Percentiles rank a stretch among this genome's conserved stretches.
Conservation (phyloP, 2,797 vertebrate genomes). For the Dipus sagitta region DNA sequence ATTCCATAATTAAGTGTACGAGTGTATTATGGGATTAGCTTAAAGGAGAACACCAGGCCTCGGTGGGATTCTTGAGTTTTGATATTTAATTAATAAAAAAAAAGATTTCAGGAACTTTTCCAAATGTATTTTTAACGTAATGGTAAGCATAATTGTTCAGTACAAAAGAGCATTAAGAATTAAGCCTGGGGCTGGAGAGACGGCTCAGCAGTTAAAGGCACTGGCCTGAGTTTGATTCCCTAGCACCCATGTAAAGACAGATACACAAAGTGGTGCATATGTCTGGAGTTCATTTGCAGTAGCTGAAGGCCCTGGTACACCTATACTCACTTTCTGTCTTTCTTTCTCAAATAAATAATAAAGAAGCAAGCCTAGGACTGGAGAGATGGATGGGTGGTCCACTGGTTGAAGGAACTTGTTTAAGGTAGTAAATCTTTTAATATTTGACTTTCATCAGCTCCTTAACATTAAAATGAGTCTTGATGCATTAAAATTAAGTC, state of each 20-base stretch:
- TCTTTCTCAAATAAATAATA: too few relatives aligned
- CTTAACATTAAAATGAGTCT: conserved; percentile 6
- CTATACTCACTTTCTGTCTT: too few relatives aligned
- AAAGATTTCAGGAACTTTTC: conserved; percentile 54
- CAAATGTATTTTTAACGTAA: conserved; percentile 4
- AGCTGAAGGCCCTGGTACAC: too few relatives aligned
- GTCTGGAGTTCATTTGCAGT: too few relatives aligned
- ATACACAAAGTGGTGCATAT: too few relatives aligned
- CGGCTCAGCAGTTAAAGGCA: too few relatives aligned
- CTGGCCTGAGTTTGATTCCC: too few relatives aligned
- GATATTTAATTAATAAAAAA: conserved; percentile 32
- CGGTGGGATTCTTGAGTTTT: conserved; percentile 43
- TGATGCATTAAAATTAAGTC: conserved; percentile 32
- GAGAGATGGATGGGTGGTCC: too few relatives aligned
- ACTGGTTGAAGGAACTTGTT: neutral
- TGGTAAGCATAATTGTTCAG: neutral
- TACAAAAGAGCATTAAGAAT: conserved; percentile 5
- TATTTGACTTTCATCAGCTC: conserved; percentile 11
- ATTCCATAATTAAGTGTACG: neutral
- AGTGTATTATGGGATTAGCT: neutral
- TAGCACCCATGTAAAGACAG: too few relatives aligned
- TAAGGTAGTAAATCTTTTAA: neutral
- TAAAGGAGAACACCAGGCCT: conserved; percentile 8
- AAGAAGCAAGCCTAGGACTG: too few relatives aligned
- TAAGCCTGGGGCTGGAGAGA: too few relatives aligned